Evolutionary conservation across 2,797 vertebrate species (phyloP).

Genomic region (Trematomus bernacchii): DNA sequence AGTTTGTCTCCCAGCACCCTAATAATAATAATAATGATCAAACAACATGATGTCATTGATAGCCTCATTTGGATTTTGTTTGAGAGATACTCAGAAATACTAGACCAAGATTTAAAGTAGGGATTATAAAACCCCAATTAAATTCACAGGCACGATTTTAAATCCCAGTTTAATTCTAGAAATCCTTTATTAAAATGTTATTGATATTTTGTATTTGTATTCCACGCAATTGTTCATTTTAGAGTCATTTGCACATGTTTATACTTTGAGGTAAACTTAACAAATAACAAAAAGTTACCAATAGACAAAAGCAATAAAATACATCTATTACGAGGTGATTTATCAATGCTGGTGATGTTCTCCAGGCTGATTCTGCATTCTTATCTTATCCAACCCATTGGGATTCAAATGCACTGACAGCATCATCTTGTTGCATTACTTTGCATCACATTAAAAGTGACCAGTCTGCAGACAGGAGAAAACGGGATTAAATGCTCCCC

Average conservation of each 20-base stretch:
- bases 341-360: neutral
- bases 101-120: neutral
- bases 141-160: neutral
- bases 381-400: neutral
- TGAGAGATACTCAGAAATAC: neutral
- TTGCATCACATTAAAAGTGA: constrained; percentile 3
- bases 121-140: neutral
- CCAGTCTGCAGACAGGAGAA: constrained; percentile 26
- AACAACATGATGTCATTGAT: neutral
- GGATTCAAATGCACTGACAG: neutral
- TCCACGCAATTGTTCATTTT: no score
- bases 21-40: constrained; percentile 3
- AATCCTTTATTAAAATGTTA: no score
- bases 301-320: no score
- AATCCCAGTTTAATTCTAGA: neutral
- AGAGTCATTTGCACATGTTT: no score
- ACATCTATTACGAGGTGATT: neutral
- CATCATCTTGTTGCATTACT: constrained; percentile 23
- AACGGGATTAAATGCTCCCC: constrained; percentile 45
- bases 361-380: neutral
- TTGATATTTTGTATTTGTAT: no score
- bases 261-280: no score
- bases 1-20: neutral
- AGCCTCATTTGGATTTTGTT: neutral
- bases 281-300: no score